These are phyloP conservation scores for Montifringilla adamsi DNA, from an alignment of 2,113 vertebrate species.

Conservation along the genomic window DNA sequence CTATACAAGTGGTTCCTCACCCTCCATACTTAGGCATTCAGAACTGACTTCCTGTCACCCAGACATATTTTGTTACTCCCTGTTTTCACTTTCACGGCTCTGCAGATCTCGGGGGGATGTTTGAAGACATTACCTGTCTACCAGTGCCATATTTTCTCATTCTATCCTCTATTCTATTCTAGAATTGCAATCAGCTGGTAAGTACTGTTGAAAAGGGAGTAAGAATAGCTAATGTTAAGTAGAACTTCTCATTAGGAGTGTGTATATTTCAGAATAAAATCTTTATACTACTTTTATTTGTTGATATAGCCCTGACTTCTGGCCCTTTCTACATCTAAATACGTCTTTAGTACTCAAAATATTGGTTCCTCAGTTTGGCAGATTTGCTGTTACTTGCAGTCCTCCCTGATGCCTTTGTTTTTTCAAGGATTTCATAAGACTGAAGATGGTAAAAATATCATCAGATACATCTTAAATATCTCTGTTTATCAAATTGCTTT, in stretches of 20 bases:
- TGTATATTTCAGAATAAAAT: not conserved
- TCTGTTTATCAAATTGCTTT: not conserved
- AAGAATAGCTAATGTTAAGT: not conserved
- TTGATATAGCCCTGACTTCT: not conserved
- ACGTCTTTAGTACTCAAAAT: not conserved
- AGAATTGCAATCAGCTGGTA: not conserved
- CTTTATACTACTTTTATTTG: not conserved
- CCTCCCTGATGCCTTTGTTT: not conserved
- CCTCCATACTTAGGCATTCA: not conserved
- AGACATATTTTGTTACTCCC: not conserved
- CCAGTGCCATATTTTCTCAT: not conserved
- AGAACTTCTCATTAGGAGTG: not conserved
- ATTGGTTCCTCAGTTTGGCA: not conserved
- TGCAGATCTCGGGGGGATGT: not conserved
- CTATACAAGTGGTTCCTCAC: rapidly evolving
- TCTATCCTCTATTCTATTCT: not conserved
- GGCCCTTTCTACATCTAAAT: not conserved
- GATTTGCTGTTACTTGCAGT: not conserved
- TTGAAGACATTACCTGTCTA: not conserved
- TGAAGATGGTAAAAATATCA: not conserved
- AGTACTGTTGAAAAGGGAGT: not conserved
- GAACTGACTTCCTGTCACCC: not conserved
- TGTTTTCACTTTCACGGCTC: not conserved
- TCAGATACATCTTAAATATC: not conserved
- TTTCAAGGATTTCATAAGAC: not conserved